Base-by-base conservation (phyloP, 2,888 invertebrate species). In the Galeopsomyia nigrocyanea region DNA sequence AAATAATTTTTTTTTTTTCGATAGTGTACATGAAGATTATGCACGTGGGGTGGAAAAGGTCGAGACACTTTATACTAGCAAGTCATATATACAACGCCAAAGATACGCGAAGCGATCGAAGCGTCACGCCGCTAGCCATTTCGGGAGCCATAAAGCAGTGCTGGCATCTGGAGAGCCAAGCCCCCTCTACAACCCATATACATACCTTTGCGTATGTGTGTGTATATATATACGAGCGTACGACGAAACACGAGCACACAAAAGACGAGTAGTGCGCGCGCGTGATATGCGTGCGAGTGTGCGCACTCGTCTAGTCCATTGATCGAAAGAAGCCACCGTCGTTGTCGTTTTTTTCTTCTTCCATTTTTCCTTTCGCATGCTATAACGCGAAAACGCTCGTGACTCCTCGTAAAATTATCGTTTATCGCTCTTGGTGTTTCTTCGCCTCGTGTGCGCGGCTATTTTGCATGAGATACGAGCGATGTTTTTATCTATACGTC, bases 301-400 rank as follows among this genome's bases (percentile, higher is more conserved):
- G 83, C 82, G 84, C 83, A 81, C 78, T 79, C 79, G 64, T 79
- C 79, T 78, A 79, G 80, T 78, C 84, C 82, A 85, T 85, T 83
- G 84, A 85, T 85, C 84, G 84, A 78, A 82, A 82, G 80, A 81
- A 79, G 67, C 67, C 47, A 56, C 51, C 16, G 6, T 26, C 31
- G n/a, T 39, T 14, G 22, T 50, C 1, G 7, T 39, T 39, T 53
- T 63, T 47, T 51, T 26, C 17, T n/a, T 22, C 21, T 31, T 72
- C 49, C 39, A 68, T 62, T 63, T 67, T 67, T 63, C 63, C 39
- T 50, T 14, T 16, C 14, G n/a, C 26, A n/a, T 26, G 26, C 58
- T 58, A 61, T 68, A n/a, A 26, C 68, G 68, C 65, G 57, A 62
- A 66, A 70, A 58, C 56, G 55, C 50, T n/a, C 53, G 58, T 56